phyloP scores from a whole-genome alignment of 2,888 invertebrate species.

The Drosophila emarginata region DNA sequence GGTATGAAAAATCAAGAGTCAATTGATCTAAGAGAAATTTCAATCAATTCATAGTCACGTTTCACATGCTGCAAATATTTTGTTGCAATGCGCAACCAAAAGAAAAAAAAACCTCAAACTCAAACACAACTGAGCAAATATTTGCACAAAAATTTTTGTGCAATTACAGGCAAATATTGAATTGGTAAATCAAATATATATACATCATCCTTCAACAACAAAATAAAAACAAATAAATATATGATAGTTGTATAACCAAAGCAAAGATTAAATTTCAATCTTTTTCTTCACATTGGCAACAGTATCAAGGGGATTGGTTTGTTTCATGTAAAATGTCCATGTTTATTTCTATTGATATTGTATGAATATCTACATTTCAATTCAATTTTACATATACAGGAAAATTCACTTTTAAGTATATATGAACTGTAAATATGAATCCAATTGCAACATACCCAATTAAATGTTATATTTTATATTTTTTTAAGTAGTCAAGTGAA shows the following conservation, averaged over 20 bases:
- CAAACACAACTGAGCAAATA: slow-evolving; percentile 44
- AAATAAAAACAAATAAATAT: background rate
- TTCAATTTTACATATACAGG: background rate
- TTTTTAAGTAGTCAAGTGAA: too few relatives aligned
- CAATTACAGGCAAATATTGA: slow-evolving; percentile 67
- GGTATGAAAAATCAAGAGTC: too few relatives aligned
- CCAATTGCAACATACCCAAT: too few relatives aligned
- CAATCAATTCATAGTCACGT: slow-evolving; percentile 48
- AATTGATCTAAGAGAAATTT: background rate
- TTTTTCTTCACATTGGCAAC: background rate
- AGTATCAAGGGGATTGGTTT: background rate
- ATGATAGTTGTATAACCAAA: background rate
- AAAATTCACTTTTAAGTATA: background rate
- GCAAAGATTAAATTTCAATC: slow-evolving; percentile 10
- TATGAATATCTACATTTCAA: background rate
- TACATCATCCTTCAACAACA: background rate
- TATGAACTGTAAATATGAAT: background rate
- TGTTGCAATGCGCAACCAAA: slow-evolving; percentile 29
- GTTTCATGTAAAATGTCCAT: background rate
- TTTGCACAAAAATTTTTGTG: slow-evolving; percentile 46
- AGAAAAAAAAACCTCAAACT: background rate
- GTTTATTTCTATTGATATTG: background rate
- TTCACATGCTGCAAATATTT: slow-evolving; percentile 24
- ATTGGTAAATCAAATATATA: slow-evolving; percentile 30
- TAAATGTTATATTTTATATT: background rate